Evolutionary conservation across 1,140 invertebrate species (phyloP).

Genomic region (Patella vulgata): DNA sequence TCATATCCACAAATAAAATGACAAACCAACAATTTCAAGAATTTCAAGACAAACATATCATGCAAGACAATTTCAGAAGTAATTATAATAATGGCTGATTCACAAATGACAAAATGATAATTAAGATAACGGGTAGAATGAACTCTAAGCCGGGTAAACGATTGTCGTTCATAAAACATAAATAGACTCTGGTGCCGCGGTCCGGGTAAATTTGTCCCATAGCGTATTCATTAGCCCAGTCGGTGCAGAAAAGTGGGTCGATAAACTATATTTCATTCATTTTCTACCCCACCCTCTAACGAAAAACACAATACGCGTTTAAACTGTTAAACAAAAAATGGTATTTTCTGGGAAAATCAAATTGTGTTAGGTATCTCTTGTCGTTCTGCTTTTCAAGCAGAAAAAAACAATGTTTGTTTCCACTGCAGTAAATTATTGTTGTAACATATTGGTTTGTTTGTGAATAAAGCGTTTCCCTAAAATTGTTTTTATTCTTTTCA

Average conservation of each 20-base stretch:
- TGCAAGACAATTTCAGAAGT: not conserved
- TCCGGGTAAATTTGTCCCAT: no score
- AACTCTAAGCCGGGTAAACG: not conserved
- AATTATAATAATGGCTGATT: not conserved
- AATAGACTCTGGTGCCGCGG: no score
- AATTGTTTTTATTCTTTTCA: conserved; percentile 1
- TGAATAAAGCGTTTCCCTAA: not conserved
- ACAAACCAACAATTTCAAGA: not conserved
- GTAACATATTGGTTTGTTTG: not conserved
- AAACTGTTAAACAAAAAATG: no score
- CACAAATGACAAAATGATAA: no score
- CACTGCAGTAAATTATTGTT: not conserved
- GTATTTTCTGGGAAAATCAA: not conserved
- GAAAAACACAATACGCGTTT: no score
- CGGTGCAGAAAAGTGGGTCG: no score
- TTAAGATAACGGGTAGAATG: not conserved
- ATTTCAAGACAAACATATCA: not conserved
- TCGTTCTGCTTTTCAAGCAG: not conserved
- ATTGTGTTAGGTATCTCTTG: not conserved
- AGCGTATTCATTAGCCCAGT: no score
- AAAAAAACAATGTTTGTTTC: not conserved
- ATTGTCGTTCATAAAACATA: no score
- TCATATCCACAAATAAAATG: not conserved
- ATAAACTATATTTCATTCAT: no score
- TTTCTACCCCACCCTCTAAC: no score